phyloP scores from a whole-genome alignment of 2,797 vertebrate species.

The Sparidentex hasta region DNA sequence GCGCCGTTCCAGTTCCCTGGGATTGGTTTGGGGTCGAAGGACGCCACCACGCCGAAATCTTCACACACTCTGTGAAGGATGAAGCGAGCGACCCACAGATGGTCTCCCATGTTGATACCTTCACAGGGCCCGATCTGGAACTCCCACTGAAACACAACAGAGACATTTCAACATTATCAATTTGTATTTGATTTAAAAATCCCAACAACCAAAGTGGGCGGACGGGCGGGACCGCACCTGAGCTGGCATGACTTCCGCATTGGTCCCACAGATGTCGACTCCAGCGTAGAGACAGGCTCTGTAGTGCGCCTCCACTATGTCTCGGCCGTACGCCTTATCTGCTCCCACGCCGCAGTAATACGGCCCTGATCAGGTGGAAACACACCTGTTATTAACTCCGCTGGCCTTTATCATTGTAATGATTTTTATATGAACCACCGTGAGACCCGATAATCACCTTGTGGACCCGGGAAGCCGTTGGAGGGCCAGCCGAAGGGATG shows the following conservation, averaged over 20 bases:
- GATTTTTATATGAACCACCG: neutral
- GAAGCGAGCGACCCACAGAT: conserved; percentile 95
- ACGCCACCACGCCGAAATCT: conserved; percentile 94
- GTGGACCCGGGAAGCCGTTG: conserved; percentile 96
- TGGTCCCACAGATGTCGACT: conserved; percentile 93
- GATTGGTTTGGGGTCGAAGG: conserved; percentile 97
- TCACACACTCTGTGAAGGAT: conserved; percentile 96
- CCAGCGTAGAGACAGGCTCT: conserved; percentile 95
- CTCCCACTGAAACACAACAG: conserved; percentile 90
- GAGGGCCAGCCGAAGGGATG: conserved; percentile 97
- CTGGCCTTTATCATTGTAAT: neutral
- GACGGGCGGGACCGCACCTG: conserved; percentile 86
- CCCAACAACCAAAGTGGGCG: rapidly evolving
- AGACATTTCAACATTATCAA: neutral
- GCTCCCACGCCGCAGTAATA: conserved; percentile 97
- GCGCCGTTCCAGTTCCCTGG: conserved; percentile 97
- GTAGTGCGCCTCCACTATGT: conserved; percentile 96
- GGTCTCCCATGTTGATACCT: conserved; percentile 95
- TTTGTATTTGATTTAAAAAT: neutral
- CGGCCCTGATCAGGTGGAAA: conserved; percentile 85
- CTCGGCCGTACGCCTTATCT: conserved; percentile 94
- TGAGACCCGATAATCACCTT: conserved; percentile 83
- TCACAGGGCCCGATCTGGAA: conserved; percentile 96
- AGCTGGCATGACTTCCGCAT: conserved; percentile 97
- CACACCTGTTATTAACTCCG: neutral